Evolutionary conservation across 1,140 invertebrate species (phyloP).

Genomic region (Drosophila pectinifera): DNA sequence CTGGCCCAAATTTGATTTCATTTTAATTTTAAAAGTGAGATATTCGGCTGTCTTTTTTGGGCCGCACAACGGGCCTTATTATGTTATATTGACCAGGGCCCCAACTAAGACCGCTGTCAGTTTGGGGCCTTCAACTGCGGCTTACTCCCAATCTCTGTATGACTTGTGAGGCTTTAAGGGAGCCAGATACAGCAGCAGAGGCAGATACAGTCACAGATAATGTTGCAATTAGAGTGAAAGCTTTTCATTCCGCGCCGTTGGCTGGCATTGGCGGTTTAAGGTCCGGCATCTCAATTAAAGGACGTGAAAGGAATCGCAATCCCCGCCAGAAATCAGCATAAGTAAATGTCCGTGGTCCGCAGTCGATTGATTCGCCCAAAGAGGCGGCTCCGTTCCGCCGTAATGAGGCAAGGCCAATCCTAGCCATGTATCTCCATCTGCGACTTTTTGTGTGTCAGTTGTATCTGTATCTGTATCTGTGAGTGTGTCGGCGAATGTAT

Average conservation of each 20-base stretch:
- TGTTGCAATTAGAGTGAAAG: constrained; percentile 78
- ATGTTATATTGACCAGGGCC: constrained; percentile 51
- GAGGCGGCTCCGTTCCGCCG: background rate
- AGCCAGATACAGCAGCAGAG: too few relatives aligned
- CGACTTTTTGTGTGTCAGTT: constrained; percentile 12
- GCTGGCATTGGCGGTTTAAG: constrained; percentile 20
- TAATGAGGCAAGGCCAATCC: constrained; percentile 53
- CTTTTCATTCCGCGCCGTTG: constrained; percentile 47
- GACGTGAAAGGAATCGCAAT: constrained; percentile 43
- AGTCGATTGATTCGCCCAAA: constrained; percentile 66
- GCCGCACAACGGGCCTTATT: constrained; percentile 63
- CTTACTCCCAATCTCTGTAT: constrained; percentile 24
- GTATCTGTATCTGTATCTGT: constrained; percentile 34
- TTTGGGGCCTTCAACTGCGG: constrained; percentile 40
- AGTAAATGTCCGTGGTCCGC: constrained; percentile 50
- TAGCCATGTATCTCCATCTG: constrained; percentile 29
- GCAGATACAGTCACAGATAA: constrained; percentile 43
- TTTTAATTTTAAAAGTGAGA: constrained; percentile 65
- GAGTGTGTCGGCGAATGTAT: constrained; percentile 31
- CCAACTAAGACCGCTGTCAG: constrained; percentile 60
- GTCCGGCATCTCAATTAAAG: constrained; percentile 67
- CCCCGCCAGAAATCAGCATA: constrained; percentile 65
- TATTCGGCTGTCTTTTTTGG: constrained; percentile 26
- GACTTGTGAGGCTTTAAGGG: constrained; percentile 31
- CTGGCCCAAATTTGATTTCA: constrained; percentile 41